These are phyloP conservation scores for Lacerta agilis DNA, from an alignment of 2,797 vertebrate species.

Conservation along the genomic window DNA sequence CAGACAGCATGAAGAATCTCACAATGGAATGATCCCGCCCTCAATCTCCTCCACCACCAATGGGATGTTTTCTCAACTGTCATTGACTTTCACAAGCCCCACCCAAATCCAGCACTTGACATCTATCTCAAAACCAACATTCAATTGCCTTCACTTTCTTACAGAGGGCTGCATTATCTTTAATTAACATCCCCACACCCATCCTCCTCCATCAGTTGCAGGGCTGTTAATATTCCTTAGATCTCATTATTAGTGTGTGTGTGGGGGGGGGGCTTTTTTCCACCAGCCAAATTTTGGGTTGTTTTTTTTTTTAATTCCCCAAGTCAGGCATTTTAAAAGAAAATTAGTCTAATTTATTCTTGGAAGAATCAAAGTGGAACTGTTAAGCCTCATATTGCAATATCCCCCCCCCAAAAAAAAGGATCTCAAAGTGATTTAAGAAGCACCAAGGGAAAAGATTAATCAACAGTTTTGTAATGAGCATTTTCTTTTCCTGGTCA, in stretches of 20 bases:
- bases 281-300: constrained; percentile 9
- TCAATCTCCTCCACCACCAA: not conserved
- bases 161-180: constrained; percentile 1
- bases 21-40: not conserved
- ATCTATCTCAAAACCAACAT: not conserved
- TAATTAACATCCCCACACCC: constrained; percentile 45
- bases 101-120: accelerated
- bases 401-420: not conserved
- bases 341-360: constrained; percentile 48
- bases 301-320: not conserved
- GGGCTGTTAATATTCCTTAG: constrained; percentile 52
- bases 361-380: not conserved
- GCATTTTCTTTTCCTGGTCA: not conserved
- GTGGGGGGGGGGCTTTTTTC: constrained; percentile 15
- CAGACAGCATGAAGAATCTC: not conserved
- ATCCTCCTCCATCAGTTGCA: constrained; percentile 21
- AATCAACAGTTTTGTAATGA: not conserved
- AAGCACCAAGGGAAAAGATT: not conserved
- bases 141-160: not conserved
- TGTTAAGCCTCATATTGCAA: constrained; percentile 20
- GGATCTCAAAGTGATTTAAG: constrained; percentile 11
- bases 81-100: not conserved
- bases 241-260: constrained; percentile 33
- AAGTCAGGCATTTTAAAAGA: constrained; percentile 38
- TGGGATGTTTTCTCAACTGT: not conserved